Conservation (phyloP, 2,113 vertebrate genomes). For the Lepus timidus region DNA sequence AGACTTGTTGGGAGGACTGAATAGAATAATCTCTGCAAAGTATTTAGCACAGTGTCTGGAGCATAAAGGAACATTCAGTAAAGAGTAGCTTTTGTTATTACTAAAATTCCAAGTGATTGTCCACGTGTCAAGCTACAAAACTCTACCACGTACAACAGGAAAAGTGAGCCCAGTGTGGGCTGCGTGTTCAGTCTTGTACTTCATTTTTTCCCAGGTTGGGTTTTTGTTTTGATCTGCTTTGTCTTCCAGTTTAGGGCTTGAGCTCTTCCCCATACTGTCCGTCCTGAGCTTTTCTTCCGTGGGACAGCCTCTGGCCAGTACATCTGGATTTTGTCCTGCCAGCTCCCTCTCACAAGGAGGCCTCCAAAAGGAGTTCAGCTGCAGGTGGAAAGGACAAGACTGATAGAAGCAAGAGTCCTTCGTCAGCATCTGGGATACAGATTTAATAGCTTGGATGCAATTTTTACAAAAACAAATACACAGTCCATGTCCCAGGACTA, state of each 20-base stretch:
- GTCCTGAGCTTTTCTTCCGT: neutral
- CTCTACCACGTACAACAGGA: neutral
- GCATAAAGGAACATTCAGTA: constrained; percentile 7
- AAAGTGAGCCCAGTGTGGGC: neutral
- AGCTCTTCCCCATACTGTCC: neutral
- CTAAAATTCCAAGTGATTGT: constrained; percentile 20
- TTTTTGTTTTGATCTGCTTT: constrained; percentile 29
- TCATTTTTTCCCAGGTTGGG: neutral
- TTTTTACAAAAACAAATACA: neutral
- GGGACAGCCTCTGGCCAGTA: neutral
- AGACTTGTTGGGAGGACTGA: neutral
- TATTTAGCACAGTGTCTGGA: neutral
- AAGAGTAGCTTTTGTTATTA: constrained; percentile 36
- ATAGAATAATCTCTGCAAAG: constrained; percentile 37
- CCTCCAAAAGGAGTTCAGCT: neutral
- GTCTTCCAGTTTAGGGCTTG: neutral
- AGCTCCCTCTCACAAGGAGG: neutral
- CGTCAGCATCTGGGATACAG: constrained; percentile 13
- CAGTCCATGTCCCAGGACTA: constrained; percentile 35
- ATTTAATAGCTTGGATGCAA: neutral
- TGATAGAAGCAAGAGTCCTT: neutral
- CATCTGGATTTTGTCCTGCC: neutral
- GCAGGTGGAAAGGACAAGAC: neutral
- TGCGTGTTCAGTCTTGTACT: neutral
- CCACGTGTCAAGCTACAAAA: neutral